Percentiles rank a stretch among this genome's conserved stretches.
Conservation (phyloP, 2,797 vertebrate species). For the Etheostoma perlongum region DNA sequence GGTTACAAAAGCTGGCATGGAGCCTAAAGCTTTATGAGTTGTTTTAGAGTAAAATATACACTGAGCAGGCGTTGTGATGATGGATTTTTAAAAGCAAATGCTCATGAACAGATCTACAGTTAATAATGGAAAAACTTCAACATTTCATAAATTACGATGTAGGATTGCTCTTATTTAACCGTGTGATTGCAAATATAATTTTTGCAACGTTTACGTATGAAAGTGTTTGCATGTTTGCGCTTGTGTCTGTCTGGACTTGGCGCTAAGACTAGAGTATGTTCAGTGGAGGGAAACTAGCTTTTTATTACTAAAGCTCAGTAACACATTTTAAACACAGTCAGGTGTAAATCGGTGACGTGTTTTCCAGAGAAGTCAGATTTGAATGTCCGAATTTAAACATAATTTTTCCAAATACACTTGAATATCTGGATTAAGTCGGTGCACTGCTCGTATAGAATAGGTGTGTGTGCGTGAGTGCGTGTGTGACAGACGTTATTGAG, state of each 20-base stretch:
- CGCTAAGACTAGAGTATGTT: not conserved
- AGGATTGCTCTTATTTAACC: not conserved
- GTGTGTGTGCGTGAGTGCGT: not conserved
- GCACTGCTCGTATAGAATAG: not conserved
- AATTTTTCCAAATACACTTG: not conserved
- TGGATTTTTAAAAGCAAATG: slow-evolving; percentile 25
- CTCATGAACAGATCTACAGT: slow-evolving; percentile 10
- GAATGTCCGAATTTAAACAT: not conserved
- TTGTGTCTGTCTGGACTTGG: slow-evolving; percentile 13
- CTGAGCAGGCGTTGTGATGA: slow-evolving; percentile 24
- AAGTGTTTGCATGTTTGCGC: slow-evolving; percentile 22
- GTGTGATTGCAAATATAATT: too few relatives aligned
- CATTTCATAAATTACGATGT: too few relatives aligned
- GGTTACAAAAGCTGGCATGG: slow-evolving; percentile 28
- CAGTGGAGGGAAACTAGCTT: not conserved
- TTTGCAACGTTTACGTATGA: slow-evolving; percentile 7
- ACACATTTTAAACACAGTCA: slow-evolving; percentile 5
- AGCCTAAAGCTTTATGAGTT: slow-evolving; percentile 39
- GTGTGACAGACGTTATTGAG: not conserved
- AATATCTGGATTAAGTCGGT: not conserved
- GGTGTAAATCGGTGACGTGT: too few relatives aligned
- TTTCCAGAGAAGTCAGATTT: not conserved
- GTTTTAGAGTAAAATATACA: slow-evolving; percentile 34
- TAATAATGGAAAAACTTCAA: slow-evolving; percentile 2
- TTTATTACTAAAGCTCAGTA: not conserved